Conservation (phyloP, 1,140 invertebrate species). For the Drosophila insularis region DNA sequence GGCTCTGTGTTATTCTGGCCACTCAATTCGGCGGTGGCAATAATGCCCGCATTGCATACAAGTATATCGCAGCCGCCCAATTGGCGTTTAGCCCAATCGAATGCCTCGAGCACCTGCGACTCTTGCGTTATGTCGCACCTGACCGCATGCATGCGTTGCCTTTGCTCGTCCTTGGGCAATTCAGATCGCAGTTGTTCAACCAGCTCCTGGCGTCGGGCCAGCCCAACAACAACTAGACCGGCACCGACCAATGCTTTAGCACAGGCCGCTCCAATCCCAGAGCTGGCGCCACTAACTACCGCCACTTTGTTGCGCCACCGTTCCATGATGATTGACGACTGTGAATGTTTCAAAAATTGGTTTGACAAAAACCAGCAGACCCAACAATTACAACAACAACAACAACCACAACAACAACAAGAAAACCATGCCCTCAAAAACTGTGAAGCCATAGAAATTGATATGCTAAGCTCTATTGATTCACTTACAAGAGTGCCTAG, state of each 20-base stretch:
- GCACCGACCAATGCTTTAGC: constrained; percentile 82
- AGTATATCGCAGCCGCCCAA: constrained; percentile 88
- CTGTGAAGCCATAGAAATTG: constrained; percentile 11
- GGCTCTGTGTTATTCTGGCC: constrained; percentile 80
- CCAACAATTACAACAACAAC: background rate
- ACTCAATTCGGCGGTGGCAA: constrained; percentile 83
- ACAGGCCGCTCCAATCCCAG: constrained; percentile 84
- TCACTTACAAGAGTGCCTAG: background rate
- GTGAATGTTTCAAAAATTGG: background rate
- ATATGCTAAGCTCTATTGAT: constrained; percentile 8
- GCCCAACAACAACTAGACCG: constrained; percentile 87
- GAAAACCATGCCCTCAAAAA: background rate
- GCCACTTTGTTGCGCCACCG: constrained; percentile 81
- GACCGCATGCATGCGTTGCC: constrained; percentile 83
- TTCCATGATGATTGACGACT: constrained; percentile 64
- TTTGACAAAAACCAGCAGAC: background rate
- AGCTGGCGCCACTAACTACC: constrained; percentile 83
- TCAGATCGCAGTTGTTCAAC: constrained; percentile 83
- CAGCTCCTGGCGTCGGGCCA: constrained; percentile 86
- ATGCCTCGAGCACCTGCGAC: constrained; percentile 86
- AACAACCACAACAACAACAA: background rate
- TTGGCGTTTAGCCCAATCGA: constrained; percentile 85
- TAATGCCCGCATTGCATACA: constrained; percentile 89
- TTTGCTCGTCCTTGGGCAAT: constrained; percentile 32
- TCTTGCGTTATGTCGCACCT: constrained; percentile 86